Evolutionary conservation across 2,888 invertebrate genomes (phyloP), one percentile per base, ranked within the genome.

Genomic region (Andrena hattorfiana): DNA sequence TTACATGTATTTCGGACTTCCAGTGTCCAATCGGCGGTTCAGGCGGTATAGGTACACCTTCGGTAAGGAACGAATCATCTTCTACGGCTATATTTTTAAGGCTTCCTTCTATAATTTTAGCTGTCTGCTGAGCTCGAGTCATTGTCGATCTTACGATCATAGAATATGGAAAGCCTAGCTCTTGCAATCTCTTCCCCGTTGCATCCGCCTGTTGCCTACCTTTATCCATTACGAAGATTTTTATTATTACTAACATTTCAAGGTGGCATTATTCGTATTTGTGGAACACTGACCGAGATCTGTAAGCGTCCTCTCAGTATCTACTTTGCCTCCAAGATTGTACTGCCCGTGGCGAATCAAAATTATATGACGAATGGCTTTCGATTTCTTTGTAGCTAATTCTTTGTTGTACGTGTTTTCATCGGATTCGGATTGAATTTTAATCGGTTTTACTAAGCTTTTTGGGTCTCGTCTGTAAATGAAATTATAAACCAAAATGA

Each of bases 261-360:
- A 35, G 10, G 63, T 23, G 30, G 8, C 20, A 60, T 26, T 13
- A 73, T 28, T 67, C 63, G 32, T 28, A 49, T 30, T 23, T 60
- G 16, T 30, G 20, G 64, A 66, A 59, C 71, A 84, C 81, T 94
- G 94, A 95, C 99, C 99, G 76, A 98, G 95, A 64, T 96, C 95
- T 0, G 99, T 99, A 13, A 99, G 95, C 71, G 95, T 95, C 90
- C 97, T 95, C 28, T 98, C 96, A 6, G 95, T 94, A 92, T 99
- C 98, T 0, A 94, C 95, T 42, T 94, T 94, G 0, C 97, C 98
- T 10, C 95, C 95, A 56, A 97, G 94, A 90, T 98, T 96, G 93
- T 99, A 99, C 94, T 99, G 99, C 0, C 99, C 99, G 94, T 99
- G 99, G 56, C 99, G 95, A 79, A 99, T 97, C 20, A 99, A 95